Conservation (phyloP, 1,140 invertebrate species). For the Penaeus japonicus region DNA sequence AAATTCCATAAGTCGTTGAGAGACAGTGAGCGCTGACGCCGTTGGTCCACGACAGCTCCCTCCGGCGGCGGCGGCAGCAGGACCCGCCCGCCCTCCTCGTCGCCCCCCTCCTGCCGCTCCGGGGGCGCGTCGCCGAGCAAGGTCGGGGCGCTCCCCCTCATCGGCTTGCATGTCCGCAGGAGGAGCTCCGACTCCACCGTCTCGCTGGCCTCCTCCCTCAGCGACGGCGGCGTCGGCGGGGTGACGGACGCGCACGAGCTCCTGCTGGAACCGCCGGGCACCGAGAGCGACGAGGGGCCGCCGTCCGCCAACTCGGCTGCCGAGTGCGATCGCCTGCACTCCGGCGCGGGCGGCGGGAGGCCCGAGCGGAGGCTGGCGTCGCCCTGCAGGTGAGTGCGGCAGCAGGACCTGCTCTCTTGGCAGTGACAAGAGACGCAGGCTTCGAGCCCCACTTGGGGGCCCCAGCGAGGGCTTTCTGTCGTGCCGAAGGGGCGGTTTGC, state of each 20-base stretch:
- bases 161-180: slow-evolving; percentile 34
- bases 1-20: no score
- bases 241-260: background rate
- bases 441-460: no score
- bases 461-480: no score
- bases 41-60: no score
- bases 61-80: no score
- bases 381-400: no score
- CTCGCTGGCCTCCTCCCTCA: slow-evolving; percentile 31
- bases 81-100: background rate
- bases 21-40: no score
- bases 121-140: background rate
- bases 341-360: background rate
- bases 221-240: background rate
- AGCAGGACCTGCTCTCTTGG: no score
- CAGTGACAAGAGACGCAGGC: no score
- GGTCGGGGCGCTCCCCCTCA: background rate
- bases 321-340: slow-evolving; percentile 32
- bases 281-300: slow-evolving; percentile 13
- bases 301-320: slow-evolving; percentile 39
- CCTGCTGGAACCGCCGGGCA: background rate
- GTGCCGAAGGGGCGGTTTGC: no score
- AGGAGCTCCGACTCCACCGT: slow-evolving; percentile 35
- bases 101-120: background rate
- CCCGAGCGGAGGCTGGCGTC: background rate